Percentiles rank a stretch among this genome's conserved stretches.
Evolutionary conservation across 2,113 vertebrate species (phyloP).

Genomic region (Zonotrichia leucophrys): DNA sequence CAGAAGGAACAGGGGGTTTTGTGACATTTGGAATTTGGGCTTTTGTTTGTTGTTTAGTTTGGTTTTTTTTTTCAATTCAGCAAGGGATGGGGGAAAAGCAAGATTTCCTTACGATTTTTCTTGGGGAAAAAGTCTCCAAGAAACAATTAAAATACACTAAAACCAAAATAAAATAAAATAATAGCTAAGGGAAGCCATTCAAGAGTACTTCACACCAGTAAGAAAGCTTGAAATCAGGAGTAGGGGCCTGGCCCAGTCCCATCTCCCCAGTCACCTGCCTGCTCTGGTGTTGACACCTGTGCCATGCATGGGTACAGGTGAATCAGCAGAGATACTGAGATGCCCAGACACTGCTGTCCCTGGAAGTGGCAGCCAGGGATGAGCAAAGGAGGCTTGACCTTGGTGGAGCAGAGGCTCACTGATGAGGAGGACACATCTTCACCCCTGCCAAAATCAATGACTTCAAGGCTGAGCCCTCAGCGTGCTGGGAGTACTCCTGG

Average conservation of each 20-base stretch:
- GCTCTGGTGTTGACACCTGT: neutral
- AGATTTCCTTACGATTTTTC: neutral
- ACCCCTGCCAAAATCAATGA: rapidly evolving
- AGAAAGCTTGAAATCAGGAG: neutral
- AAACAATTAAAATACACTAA: neutral
- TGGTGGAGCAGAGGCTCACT: rapidly evolving
- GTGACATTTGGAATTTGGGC: slow-evolving; percentile 13
- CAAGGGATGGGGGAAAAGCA: neutral
- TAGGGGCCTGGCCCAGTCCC: neutral
- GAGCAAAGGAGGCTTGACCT: neutral
- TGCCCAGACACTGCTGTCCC: neutral
- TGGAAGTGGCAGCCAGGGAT: neutral
- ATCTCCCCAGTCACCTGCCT: neutral
- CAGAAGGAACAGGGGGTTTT: neutral
- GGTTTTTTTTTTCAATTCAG: neutral
- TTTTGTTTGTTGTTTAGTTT: neutral
- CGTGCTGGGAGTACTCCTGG: neutral
- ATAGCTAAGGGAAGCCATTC: neutral
- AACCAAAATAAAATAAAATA: neutral
- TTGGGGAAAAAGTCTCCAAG: neutral
- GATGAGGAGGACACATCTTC: neutral
- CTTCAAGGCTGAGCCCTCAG: neutral
- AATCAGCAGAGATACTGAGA: neutral
- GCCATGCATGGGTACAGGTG: neutral
- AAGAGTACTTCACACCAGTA: neutral